Conservation (phyloP, 2,888 invertebrate genomes). For the Ctena decussata region DNA sequence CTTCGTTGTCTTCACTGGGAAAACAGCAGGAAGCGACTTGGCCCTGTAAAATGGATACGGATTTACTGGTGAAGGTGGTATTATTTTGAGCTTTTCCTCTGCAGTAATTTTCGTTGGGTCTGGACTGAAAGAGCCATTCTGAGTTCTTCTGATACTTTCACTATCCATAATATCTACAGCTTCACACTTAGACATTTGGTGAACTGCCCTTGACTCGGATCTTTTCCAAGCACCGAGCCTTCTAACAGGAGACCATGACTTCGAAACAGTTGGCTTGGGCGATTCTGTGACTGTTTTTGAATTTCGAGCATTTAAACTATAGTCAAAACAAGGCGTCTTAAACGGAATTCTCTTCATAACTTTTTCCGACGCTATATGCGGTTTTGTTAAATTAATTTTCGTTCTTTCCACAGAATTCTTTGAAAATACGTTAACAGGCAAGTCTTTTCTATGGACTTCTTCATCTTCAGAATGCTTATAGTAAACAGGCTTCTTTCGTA, state of each 20-base stretch:
- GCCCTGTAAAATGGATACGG: conserved; percentile 34
- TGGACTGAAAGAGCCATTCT: not conserved
- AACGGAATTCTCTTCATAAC: conserved; percentile 24
- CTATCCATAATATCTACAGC: conserved; percentile 67
- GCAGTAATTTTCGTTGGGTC: conserved; percentile 9
- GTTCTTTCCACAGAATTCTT: not conserved
- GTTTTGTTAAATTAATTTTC: conserved; percentile 11
- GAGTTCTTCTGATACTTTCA: conserved; percentile 1
- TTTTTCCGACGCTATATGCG: not conserved
- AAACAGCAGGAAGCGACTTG: conserved; percentile 53
- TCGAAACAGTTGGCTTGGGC: not conserved
- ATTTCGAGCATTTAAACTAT: not conserved
- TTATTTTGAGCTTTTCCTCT: conserved; percentile 9
- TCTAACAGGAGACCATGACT: conserved; percentile 28
- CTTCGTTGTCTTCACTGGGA: conserved; percentile 45
- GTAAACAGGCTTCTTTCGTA: conserved; percentile 69
- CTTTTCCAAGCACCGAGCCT: conserved; percentile 41
- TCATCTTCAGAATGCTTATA: conserved; percentile 69
- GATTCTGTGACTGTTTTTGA: not conserved
- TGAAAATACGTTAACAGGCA: conserved; percentile 5
- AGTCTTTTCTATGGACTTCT: conserved; percentile 33
- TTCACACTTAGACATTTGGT: conserved; percentile 67
- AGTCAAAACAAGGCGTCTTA: conserved; percentile 15
- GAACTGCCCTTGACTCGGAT: conserved; percentile 41
- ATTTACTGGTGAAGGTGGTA: not conserved